Base-by-base conservation (phyloP, 2,888 invertebrate genomes). In the Xylophagus ater region DNA sequence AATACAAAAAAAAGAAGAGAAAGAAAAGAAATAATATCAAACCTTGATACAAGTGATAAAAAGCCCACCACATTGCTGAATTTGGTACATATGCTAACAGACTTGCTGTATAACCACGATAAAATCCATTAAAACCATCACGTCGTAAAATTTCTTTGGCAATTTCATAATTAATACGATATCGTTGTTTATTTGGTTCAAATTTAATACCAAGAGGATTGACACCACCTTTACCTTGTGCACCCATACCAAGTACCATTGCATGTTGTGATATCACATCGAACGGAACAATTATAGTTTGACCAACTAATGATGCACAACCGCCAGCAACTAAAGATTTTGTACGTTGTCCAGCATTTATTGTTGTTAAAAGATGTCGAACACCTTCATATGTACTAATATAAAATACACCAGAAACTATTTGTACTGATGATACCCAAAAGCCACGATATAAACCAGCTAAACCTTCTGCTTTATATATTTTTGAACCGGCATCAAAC, bases 51-150 rank as follows among this genome's bases (percentile, higher is more conserved):
- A 83, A 70, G 48, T 90, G 89, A 62, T 96, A 96, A 53, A 93
- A 81, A 14, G 80, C 83, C 96, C 96, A 97, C 94, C 96, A 96
- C 31, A 94, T 72, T n/a, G 93, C 94, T 13, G 90, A 92, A 64
- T 92, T 94, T 10, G 96, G 94, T 31, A 93, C 93, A 61, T 92
- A 96, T 0, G 92, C 84, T 50, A 85, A 81, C 9, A 97, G 66
- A 19, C 94, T 94, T 1, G 94, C 90, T 18, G 81, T 71, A 59
- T 94, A 97, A 0, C 96, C 96, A 42, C 93, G 70, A 63, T 96
- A 97, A 65, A 92, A 96, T 1, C 96, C 96, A 41, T 71, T 59
- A 3, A 87, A 58, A 0, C 96, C 94, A 63, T 93, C 88, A 42
- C 75, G 69, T 36, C 71, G 67, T 61, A 92, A 81, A 49, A 96